A percentile compares a stretch with the other conserved stretches of the same genome.
Evolutionary conservation across 1,140 invertebrate genomes (phyloP).

Genomic region (Dreissena polymorpha): DNA sequence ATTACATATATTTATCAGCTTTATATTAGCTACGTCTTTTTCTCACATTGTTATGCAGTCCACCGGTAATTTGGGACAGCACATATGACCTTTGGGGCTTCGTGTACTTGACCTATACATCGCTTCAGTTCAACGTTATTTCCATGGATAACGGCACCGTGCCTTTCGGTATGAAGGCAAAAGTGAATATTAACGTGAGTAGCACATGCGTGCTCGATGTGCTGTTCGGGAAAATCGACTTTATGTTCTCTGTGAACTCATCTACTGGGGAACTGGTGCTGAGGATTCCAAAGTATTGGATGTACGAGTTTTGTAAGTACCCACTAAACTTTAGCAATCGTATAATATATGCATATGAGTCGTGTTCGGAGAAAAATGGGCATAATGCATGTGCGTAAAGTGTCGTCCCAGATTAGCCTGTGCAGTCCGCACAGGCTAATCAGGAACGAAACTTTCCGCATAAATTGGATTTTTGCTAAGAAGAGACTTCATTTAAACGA

Average conservation of each 20-base stretch:
- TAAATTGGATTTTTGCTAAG: too few relatives aligned
- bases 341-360: background rate
- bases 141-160: constrained; percentile 60
- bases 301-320: constrained; percentile 63
- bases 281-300: constrained; percentile 59
- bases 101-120: constrained; percentile 54
- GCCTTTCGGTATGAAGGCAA: constrained; percentile 49
- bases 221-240: constrained; percentile 54
- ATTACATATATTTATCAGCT: background rate
- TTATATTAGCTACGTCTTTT: background rate
- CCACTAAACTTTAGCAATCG: background rate
- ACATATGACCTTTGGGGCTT: constrained; percentile 52
- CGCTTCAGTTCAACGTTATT: constrained; percentile 55
- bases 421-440: too few relatives aligned
- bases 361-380: too few relatives aligned
- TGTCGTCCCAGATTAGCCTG: too few relatives aligned
- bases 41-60: background rate
- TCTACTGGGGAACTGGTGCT: constrained; percentile 49
- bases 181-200: constrained; percentile 52
- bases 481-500: too few relatives aligned
- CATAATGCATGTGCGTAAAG: too few relatives aligned
- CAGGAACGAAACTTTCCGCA: too few relatives aligned
- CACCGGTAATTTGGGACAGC: constrained; percentile 44
- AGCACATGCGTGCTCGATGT: constrained; percentile 64
- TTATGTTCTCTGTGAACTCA: constrained; percentile 50